Evolutionary conservation across 1,140 invertebrate species (phyloP).

Genomic region (Hydropsyche tenuis): DNA sequence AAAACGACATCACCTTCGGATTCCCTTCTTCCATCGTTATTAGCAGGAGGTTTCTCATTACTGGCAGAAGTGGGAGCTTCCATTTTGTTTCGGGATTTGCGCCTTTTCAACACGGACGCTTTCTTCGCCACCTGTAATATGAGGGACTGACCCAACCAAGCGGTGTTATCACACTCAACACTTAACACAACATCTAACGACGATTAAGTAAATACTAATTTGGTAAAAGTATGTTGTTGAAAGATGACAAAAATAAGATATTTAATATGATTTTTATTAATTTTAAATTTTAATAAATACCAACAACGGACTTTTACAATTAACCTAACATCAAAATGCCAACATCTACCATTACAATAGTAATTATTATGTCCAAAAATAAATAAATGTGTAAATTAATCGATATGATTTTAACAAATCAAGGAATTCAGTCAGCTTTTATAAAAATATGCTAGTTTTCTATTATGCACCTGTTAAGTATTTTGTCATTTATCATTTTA

Average conservation of each 20-base stretch:
- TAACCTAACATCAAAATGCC: conserved; percentile 59
- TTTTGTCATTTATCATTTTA: too few species aligned
- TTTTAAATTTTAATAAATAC: not conserved
- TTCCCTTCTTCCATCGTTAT: conserved; percentile 56
- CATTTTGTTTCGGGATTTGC: conserved; percentile 74
- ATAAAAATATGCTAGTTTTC: too few species aligned
- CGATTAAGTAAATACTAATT: conserved; percentile 10
- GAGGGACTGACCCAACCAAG: conserved; percentile 65
- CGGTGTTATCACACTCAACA: conserved; percentile 50
- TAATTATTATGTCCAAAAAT: too few species aligned
- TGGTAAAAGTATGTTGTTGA: not conserved
- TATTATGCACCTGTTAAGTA: too few species aligned
- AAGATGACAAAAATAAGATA: too few species aligned
- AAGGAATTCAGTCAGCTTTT: too few species aligned
- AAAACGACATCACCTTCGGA: conserved; percentile 74
- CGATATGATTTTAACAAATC: too few species aligned
- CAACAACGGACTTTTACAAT: not conserved
- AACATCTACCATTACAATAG: conserved; percentile 38
- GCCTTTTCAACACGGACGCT: conserved; percentile 73
- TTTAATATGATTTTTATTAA: not conserved
- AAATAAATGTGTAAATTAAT: too few species aligned
- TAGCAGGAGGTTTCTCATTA: conserved; percentile 46
- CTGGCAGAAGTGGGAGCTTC: conserved; percentile 57
- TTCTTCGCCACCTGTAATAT: conserved; percentile 78
- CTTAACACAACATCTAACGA: conserved; percentile 49